phyloP scores from a whole-genome alignment of 2,113 vertebrate genomes.

The Eclectus roratus region DNA sequence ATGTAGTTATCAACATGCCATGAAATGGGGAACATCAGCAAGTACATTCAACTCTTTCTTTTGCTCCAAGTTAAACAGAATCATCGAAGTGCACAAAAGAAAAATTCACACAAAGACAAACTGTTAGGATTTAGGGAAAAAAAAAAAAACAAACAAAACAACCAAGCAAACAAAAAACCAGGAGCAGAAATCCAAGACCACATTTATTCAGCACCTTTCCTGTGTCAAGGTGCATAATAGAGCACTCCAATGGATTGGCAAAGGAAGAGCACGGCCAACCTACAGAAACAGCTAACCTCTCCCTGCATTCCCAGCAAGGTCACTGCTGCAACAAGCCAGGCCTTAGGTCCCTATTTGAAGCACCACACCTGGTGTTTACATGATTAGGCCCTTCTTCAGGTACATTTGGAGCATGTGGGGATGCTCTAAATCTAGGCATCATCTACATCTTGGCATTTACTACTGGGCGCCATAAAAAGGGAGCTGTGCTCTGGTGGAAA shows the following conservation, averaged over 20 bases:
- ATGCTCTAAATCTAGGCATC: neutral
- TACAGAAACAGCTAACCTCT: neutral
- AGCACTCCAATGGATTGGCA: neutral
- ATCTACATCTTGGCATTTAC: neutral
- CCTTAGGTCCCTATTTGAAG: neutral
- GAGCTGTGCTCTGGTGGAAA: neutral
- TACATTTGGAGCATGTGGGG: neutral
- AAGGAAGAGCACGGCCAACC: neutral
- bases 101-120: neutral
- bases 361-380: neutral
- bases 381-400: neutral
- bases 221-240: accelerated
- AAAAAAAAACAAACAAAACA: neutral
- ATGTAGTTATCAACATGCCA: conserved; percentile 50
- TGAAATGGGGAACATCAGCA: conserved; percentile 60
- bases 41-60: conserved; percentile 46
- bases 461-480: neutral
- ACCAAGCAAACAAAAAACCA: neutral
- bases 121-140: neutral
- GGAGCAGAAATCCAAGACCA: neutral
- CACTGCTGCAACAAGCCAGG: neutral
- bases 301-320: neutral
- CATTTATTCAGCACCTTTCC: neutral
- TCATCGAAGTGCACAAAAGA: neutral
- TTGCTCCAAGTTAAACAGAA: conserved; percentile 19